Evolutionary conservation across 1,140 invertebrate species (phyloP).

Genomic region (Pseudobourletiella spinata): DNA sequence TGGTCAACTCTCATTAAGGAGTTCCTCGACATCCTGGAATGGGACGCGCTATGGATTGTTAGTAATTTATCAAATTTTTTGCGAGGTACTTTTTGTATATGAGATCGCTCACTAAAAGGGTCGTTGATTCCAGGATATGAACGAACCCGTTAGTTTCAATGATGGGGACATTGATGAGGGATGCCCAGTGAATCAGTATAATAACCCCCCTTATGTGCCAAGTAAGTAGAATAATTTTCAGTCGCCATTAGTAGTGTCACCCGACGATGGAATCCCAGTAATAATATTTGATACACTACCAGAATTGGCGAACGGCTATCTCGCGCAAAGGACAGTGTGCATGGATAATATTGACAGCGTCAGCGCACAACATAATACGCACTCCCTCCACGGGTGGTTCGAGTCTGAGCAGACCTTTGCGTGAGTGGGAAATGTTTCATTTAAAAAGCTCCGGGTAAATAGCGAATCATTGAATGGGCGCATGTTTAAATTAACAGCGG

Average conservation of each 20-base stretch:
- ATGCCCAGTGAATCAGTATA: conserved; percentile 19
- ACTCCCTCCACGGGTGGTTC: conserved; percentile 42
- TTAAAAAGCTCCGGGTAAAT: conserved; percentile 40
- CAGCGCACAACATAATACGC: conserved; percentile 41
- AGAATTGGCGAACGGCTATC: conserved; percentile 17
- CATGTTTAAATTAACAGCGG: conserved; percentile 2
- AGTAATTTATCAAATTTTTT: neutral
- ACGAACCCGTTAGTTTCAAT: conserved; percentile 32
- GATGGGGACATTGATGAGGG: conserved; percentile 23
- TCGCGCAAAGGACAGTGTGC: conserved; percentile 39
- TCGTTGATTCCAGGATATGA: conserved; percentile 24
- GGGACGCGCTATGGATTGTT: conserved; percentile 34
- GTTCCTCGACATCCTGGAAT: conserved; percentile 29
- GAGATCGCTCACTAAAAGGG: too few species aligned
- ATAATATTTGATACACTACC: neutral
- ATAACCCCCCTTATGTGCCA: conserved; percentile 31
- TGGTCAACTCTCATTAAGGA: conserved; percentile 19
- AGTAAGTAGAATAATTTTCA: conserved; percentile 37
- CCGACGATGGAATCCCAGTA: conserved; percentile 20
- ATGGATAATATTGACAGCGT: conserved; percentile 36
- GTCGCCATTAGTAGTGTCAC: too few species aligned
- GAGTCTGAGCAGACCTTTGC: conserved; percentile 46
- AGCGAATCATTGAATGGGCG: neutral
- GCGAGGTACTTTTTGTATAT: too few species aligned
- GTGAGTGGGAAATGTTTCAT: conserved; percentile 43